Evolutionary conservation across 2,113 vertebrate genomes (phyloP).

Genomic region (Catagonus wagneri): DNA sequence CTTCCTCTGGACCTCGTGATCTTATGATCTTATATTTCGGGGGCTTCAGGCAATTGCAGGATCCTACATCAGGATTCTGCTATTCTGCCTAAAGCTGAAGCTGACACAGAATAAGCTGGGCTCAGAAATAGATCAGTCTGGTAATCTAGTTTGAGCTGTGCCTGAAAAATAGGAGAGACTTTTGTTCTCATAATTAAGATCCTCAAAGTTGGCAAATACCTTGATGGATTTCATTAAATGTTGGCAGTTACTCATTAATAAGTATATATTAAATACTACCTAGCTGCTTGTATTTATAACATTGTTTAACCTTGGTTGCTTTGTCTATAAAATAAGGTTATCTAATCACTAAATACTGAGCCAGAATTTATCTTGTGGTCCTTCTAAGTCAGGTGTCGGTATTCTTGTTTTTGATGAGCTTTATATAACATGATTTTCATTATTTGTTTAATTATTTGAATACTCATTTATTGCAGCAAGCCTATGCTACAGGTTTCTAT

Average conservation of each 20-base stretch:
- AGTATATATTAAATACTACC: background rate
- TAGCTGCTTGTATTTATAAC: background rate
- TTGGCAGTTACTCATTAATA: background rate
- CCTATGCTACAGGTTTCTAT: background rate
- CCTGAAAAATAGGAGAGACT: background rate
- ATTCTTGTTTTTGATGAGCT: background rate
- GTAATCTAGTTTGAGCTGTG: background rate
- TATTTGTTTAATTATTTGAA: background rate
- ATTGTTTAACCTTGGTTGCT: background rate
- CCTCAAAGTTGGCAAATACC: background rate
- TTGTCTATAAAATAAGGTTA: background rate
- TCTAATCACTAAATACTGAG: background rate
- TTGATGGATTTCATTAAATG: background rate
- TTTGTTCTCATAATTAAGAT: background rate
- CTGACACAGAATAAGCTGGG: background rate
- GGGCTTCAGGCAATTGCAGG: rapidly evolving
- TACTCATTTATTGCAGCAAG: background rate
- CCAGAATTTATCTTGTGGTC: background rate
- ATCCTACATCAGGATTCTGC: background rate
- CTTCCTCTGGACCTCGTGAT: background rate
- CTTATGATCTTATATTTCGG: background rate
- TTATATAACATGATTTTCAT: background rate
- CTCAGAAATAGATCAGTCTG: background rate
- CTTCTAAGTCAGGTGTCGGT: background rate
- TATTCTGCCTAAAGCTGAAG: background rate